Evolutionary conservation across 64 coral and sea anemone species (phyloP).

Genomic region (Montipora sp.): DNA sequence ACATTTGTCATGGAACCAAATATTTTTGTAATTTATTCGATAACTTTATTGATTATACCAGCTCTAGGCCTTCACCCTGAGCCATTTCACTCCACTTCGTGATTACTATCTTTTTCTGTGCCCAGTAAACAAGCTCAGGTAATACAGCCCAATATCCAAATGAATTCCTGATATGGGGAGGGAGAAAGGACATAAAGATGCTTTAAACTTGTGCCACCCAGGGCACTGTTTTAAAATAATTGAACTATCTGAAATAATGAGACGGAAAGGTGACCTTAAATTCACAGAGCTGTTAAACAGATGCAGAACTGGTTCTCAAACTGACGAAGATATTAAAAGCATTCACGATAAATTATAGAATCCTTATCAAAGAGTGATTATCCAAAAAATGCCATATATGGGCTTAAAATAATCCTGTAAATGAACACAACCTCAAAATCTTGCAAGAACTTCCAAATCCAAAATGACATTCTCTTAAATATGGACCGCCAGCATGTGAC

Average conservation of each 20-base stretch:
- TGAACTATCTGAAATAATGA: conserved; percentile 49
- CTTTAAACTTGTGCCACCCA: too few species aligned
- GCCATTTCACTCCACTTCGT: too few species aligned
- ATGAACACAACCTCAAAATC: neutral
- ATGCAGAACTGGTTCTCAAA: conserved; percentile 18
- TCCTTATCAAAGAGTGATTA: neutral
- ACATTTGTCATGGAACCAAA: neutral
- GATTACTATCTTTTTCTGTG: too few species aligned
- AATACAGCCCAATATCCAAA: too few species aligned
- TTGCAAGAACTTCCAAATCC: neutral
- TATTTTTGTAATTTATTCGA: too few species aligned
- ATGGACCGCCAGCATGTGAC: too few species aligned
- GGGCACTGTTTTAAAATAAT: conserved; percentile 1
- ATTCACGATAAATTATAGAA: neutral
- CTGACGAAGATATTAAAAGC: conserved; percentile 23
- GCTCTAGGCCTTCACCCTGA: too few species aligned
- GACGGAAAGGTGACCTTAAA: conserved; percentile 56
- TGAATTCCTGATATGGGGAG: too few species aligned
- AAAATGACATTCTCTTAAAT: neutral
- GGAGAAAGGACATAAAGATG: too few species aligned
- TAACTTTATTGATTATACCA: too few species aligned
- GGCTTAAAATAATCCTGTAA: neutral
- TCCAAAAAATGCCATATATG: neutral
- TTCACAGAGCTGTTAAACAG: conserved; percentile 28
- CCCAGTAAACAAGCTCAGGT: too few species aligned